Base-by-base conservation (phyloP, 2,888 invertebrate species). In the Leucophora obtusa region DNA sequence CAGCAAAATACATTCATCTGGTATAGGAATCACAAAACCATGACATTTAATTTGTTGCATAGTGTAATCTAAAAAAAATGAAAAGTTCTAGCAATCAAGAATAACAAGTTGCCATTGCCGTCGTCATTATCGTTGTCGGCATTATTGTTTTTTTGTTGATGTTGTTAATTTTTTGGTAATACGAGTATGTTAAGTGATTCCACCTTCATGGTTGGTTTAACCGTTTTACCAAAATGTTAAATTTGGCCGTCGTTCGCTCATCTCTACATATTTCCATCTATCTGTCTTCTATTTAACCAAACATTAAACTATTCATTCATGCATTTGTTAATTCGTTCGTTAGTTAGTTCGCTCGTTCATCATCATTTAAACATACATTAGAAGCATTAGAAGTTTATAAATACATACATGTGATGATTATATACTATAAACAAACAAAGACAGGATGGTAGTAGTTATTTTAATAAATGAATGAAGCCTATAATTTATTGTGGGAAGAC, bases 151-250 rank as follows among this genome's bases (percentile, higher is more conserved):
- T 43, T 17, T 58, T 72, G 15, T 63, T 63, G 47, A 50, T 60
- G 38, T 73, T 65, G 14, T 43, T 66, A 73, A 66, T 70, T 77
- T 28, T 81, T 81, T 70, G 63, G 83, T 85, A 86, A 87, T 83
- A n/a, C n/a, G n/a, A n/a, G n/a, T n/a, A 86, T 84, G 87, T 85
- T 86, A 85, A 87, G 84, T 86, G 82, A 86, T 83, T 83, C 83
- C 86, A 85, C 87, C 88, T 88, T 88, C 87, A 87, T 85, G 86
- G 83, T 84, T 84, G 86, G 87, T 82, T 87, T 81, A 84, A 71
- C 43, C 63, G 74, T 77, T 77, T 73, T 81, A 74, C 60, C 59
- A 59, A 58, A 70, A 50, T 21, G 74, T 24, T 21, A 63, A 69
- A 24, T 58, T 59, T 24, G 65, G 7, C 17, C 38, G 21, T 47